A percentile compares a stretch with the other conserved stretches of the same genome.
Evolutionary conservation across 92 coral and sea anemone genomes (phyloP).

Genomic region (Siderastrea siderea): DNA sequence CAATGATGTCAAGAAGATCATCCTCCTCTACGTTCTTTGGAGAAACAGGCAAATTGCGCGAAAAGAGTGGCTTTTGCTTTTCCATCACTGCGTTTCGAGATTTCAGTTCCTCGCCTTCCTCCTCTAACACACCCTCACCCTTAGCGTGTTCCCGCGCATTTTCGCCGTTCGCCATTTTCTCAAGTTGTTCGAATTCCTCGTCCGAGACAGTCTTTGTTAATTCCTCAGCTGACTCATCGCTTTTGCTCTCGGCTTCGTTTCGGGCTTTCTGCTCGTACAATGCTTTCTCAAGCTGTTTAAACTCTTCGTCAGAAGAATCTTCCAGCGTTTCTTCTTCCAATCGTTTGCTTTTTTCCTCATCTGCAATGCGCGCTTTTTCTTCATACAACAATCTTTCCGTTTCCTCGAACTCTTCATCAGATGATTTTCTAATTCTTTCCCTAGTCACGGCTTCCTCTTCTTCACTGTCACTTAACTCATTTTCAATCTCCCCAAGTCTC

Average conservation of each 20-base stretch:
- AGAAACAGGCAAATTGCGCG: neutral
- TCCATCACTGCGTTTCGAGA: neutral
- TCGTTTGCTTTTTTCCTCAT: slow-evolving; percentile 3
- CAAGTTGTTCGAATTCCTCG: slow-evolving; percentile 79
- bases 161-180: slow-evolving; percentile 57
- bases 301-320: slow-evolving; percentile 40
- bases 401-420: slow-evolving; percentile 79
- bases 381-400: slow-evolving; percentile 65
- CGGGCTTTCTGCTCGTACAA: slow-evolving; percentile 41
- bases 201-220: slow-evolving; percentile 49
- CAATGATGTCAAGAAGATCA: slow-evolving; percentile 84
- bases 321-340: neutral
- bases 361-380: slow-evolving; percentile 55
- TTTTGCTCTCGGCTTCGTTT: slow-evolving; percentile 28
- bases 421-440: slow-evolving; percentile 34
- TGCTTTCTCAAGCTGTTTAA: slow-evolving; percentile 26
- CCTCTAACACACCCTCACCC: neutral
- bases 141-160: slow-evolving; percentile 22
- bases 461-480: slow-evolving; percentile 47
- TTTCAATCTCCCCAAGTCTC: slow-evolving; percentile 50
- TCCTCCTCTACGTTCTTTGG: slow-evolving; percentile 59
- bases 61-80: slow-evolving; percentile 4
- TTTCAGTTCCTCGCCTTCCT: neutral
- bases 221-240: slow-evolving; percentile 48
- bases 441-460: slow-evolving; percentile 6